These are phyloP conservation scores for Calypte anna DNA, from an alignment of 2,113 vertebrate species.

Conservation along the genomic window DNA sequence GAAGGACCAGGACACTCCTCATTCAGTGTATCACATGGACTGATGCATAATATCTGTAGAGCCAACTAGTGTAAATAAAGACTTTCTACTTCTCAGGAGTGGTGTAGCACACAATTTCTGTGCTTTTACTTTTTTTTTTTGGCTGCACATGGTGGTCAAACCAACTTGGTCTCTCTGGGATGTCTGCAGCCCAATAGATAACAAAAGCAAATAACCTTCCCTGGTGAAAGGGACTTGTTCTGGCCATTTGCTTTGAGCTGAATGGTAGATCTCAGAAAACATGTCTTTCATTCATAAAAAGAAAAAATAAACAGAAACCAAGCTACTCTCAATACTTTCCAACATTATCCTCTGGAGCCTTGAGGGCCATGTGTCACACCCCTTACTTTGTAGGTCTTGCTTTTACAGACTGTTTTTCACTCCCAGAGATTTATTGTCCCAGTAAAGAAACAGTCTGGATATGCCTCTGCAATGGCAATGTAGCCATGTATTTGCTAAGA, in stretches of 20 bases:
- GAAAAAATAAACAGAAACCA: too few relatives aligned
- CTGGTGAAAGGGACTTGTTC: neutral
- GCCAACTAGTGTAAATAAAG: neutral
- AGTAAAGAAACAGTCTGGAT: conserved; percentile 33
- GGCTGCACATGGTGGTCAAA: neutral
- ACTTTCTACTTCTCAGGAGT: neutral
- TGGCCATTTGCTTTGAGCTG: conserved; percentile 5
- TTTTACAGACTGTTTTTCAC: conserved; percentile 48
- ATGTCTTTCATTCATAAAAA: conserved; percentile 29
- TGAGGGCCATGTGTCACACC: conserved; percentile 24
- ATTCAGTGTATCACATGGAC: neutral
- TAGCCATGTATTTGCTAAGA: conserved; percentile 59
- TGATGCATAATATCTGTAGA: fast-evolving
- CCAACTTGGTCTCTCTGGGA: neutral
- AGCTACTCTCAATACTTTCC: neutral
- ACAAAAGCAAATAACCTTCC: neutral
- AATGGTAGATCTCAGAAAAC: conserved; percentile 8
- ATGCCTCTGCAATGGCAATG: conserved; percentile 34
- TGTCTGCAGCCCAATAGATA: neutral
- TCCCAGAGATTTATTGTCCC: conserved; percentile 52
- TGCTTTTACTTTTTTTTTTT: neutral
- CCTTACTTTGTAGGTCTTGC: conserved; percentile 32
- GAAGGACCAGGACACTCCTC: neutral
- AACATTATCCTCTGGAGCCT: conserved; percentile 8
- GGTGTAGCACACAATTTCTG: neutral